Percentiles rank a stretch among this genome's conserved stretches.
Conservation (phyloP, 2,888 invertebrate genomes). For the Caenorhabditis becei region DNA sequence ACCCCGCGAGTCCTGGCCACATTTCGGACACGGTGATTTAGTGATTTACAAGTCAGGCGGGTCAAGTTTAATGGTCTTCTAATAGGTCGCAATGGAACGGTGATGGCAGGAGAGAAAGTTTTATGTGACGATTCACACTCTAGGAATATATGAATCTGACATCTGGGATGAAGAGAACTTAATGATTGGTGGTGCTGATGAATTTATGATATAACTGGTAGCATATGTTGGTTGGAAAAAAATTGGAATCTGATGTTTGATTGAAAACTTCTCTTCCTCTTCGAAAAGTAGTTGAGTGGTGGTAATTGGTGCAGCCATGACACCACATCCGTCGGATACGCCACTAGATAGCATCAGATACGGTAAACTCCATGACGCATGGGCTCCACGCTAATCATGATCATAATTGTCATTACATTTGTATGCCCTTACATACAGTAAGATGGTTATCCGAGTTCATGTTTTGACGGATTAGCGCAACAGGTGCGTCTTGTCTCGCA, state of each 20-base stretch:
- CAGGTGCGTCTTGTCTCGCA: constrained; percentile 40
- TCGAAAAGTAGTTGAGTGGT: too few relatives aligned
- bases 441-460: constrained; percentile 51
- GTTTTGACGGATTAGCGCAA: constrained; percentile 45
- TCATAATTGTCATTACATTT: not conserved
- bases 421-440: constrained; percentile 26
- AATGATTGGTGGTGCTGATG: constrained; percentile 44
- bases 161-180: constrained; percentile 41
- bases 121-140: constrained; percentile 49
- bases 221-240: constrained; percentile 48
- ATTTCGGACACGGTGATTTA: constrained; percentile 59
- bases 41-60: constrained; percentile 57
- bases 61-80: constrained; percentile 57
- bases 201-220: constrained; percentile 56
- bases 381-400: constrained; percentile 18
- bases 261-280: constrained; percentile 3
- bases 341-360: constrained; percentile 18
- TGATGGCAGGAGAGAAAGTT: constrained; percentile 20
- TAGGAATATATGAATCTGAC: constrained; percentile 5
- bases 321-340: constrained; percentile 38
- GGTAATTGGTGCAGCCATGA: not conserved
- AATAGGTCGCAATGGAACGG: constrained; percentile 33
- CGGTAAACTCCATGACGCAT: constrained; percentile 26
- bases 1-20: constrained; percentile 10
- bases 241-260: constrained; percentile 44